Percentiles rank a stretch among this genome's conserved stretches.
Evolutionary conservation across 2,888 invertebrate genomes (phyloP).

Genomic region (Drosophila kanekoi): DNA sequence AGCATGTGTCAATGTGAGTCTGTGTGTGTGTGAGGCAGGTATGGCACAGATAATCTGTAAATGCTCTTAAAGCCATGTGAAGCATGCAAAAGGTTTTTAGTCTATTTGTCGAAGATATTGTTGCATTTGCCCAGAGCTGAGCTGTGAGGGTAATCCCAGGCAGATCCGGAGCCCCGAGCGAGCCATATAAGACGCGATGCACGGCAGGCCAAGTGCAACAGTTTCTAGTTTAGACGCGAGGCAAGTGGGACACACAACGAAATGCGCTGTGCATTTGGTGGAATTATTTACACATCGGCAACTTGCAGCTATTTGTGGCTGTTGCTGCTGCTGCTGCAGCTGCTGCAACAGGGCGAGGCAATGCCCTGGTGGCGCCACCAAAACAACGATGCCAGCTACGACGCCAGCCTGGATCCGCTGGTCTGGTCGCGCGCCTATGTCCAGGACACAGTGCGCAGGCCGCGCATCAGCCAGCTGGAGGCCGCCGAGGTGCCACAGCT

Average conservation of each 20-base stretch:
- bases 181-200: constrained; percentile 58
- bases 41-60: constrained; percentile 26
- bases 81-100: constrained; percentile 43
- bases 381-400: constrained; percentile 64
- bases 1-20: background rate
- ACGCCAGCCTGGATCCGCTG: constrained; percentile 82
- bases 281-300: constrained; percentile 22
- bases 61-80: constrained; percentile 26
- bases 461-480: constrained; percentile 50
- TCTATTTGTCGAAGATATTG: constrained; percentile 36
- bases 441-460: constrained; percentile 71
- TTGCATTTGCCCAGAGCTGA: constrained; percentile 4
- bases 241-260: constrained; percentile 46
- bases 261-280: constrained; percentile 28
- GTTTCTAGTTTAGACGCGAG: constrained; percentile 46
- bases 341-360: constrained; percentile 27
- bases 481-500: background rate
- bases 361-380: constrained; percentile 61
- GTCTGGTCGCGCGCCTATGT: constrained; percentile 81
- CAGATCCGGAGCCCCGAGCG: background rate
- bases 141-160: background rate
- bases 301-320: constrained; percentile 8
- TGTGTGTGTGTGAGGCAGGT: constrained; percentile 29
- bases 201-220: constrained; percentile 64
- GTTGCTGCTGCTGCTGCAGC: constrained; percentile 16